These are phyloP conservation scores for Bibio marci DNA, from an alignment of 2,888 invertebrate species.

Conservation along the genomic window DNA sequence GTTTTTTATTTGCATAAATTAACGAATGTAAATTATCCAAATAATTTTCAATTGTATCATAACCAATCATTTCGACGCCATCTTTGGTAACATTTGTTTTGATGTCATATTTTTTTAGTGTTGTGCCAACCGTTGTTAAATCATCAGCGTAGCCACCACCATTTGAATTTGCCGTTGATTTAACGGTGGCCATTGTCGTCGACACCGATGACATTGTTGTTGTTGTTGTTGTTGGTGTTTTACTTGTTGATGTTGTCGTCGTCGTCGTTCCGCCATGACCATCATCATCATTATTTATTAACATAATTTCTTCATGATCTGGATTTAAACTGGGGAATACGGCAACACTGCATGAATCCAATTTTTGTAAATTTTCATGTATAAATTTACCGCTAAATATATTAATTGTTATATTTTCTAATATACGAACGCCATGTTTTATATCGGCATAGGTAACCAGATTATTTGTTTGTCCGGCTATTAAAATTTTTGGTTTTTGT, in stretches of 20 bases:
- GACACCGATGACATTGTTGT: neutral
- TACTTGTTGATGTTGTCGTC: neutral
- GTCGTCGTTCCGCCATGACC: conserved; percentile 12
- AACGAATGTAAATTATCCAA: conserved; percentile 30
- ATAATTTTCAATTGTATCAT: conserved; percentile 24
- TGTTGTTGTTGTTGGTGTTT: neutral
- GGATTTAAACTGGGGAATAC: conserved; percentile 92
- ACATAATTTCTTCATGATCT: conserved; percentile 66
- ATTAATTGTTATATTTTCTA: conserved; percentile 67
- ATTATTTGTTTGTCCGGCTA: conserved; percentile 23
- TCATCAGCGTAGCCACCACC: too few relatives aligned
- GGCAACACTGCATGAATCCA: conserved; percentile 86
- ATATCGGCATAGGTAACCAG: conserved; percentile 28
- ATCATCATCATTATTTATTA: conserved; percentile 16
- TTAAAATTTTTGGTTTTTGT: conserved; percentile 12
- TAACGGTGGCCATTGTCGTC: neutral
- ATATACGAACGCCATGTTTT: conserved; percentile 59
- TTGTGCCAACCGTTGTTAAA: conserved; percentile 19
- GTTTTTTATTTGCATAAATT: conserved; percentile 89
- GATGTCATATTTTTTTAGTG: conserved; percentile 15
- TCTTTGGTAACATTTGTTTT: conserved; percentile 72
- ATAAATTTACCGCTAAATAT: conserved; percentile 29
- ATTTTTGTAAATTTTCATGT: conserved; percentile 36
- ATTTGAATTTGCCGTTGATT: too few relatives aligned
- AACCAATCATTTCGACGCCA: conserved; percentile 43